These are phyloP conservation scores for Nannoperca obscura DNA, from an alignment of 2,797 vertebrate genomes.

Conservation along the genomic window DNA sequence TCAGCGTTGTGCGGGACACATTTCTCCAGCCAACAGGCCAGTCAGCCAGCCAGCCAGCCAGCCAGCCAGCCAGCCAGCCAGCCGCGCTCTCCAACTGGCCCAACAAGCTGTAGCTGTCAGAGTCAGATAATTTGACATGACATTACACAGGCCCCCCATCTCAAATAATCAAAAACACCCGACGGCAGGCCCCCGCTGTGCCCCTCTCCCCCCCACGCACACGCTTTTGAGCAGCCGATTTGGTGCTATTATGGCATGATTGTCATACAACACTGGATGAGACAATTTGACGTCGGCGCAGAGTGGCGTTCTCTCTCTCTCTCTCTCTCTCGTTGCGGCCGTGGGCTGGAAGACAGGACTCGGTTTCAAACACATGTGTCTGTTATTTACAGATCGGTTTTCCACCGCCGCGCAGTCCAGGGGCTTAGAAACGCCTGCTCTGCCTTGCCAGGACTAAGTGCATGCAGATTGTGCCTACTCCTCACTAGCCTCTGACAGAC, in stretches of 20 bases:
- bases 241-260: conserved; percentile 94
- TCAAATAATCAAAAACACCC: conserved; percentile 98
- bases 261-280: conserved; percentile 87
- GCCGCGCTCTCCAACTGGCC: conserved; percentile 50
- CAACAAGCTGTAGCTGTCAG: conserved; percentile 95
- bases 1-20: conserved; percentile 83
- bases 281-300: conserved; percentile 76
- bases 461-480: conserved; percentile 80
- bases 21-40: conserved; percentile 55
- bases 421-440: conserved; percentile 79
- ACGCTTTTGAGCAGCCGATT: conserved; percentile 90
- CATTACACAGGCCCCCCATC: conserved; percentile 93
- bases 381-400: conserved; percentile 86
- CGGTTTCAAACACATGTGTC: conserved; percentile 84
- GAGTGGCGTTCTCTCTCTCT: conserved; percentile 64
- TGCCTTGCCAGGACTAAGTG: conserved; percentile 83
- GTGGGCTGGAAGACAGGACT: conserved; percentile 75
- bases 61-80: conserved; percentile 71
- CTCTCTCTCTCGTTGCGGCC: conserved; percentile 68
- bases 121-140: conserved; percentile 96
- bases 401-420: conserved; percentile 75
- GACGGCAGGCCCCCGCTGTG: conserved; percentile 68
- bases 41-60: conserved; percentile 75
- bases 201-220: conserved; percentile 67
- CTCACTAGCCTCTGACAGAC: conserved; percentile 53